Base-by-base conservation (phyloP, 35 echinoderm and acorn worm species). In the Apostichopus japonicus region DNA sequence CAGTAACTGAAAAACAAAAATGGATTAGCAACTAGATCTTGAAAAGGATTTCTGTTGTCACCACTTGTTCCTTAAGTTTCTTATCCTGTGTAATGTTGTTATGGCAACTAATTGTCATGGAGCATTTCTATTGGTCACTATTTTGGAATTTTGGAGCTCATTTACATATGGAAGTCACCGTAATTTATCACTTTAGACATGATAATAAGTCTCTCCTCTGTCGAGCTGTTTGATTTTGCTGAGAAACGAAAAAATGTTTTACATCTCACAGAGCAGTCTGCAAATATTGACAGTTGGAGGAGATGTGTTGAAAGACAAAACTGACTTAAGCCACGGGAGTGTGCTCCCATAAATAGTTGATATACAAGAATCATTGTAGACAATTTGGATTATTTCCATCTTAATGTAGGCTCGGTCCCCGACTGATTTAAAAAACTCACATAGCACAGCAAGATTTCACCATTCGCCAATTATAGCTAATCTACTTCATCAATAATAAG, bases 281-380 rank as follows among this genome's bases (percentile, higher is more conserved):
- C 16, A 75, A 75, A 75, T 75, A 75, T 75, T 75, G 71, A 75
- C 71, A 75, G 71, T 75, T 75, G 71, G 22, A 75, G 17, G 17
- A 75, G 71, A 75, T 19, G 71, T 75, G 71, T 21, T 44, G 19
- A 67, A 19, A 19, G 71, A 75, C 71, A n/a, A 19, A 75, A 21
- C 6, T n/a, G 71, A 75, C 15, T 21, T 75, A 21, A 19, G 7
- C 17, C 22, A 23, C 22, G 71, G 71, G 13, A 75, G 71, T 75
- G 6, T 15, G 71, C 22, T 7, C 4, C 71, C n/a, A 75, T 75
- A 75, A 75, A 75, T 75, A 75, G 13, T 75, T 1, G n/a, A 75
- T 75, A 75, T 19, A 22, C 71, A 75, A 75, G 71, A n/a, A 75
- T 23, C n/a, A 75, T 19, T 44, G 33, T 44, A 44, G 33, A 44